Conservation (phyloP, 2,797 vertebrate species). For the Ficedula albicollis region DNA sequence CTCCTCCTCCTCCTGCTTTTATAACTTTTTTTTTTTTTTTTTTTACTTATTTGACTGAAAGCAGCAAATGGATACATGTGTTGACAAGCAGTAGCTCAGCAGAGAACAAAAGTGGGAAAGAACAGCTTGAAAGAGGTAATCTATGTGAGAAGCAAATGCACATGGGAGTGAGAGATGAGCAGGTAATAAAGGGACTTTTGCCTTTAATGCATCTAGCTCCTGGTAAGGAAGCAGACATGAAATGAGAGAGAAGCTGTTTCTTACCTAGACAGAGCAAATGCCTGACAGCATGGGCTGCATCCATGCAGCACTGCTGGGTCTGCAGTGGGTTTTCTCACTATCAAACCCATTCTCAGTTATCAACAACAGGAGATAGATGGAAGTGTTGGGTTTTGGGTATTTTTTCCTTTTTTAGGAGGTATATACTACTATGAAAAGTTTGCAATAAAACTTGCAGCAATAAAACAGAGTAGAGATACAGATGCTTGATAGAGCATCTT, state of each 20-base stretch:
- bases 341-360: not conserved
- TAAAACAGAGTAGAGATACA: not conserved
- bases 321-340: not conserved
- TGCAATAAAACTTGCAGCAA: not conserved
- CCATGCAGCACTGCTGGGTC: not conserved
- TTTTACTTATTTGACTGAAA: not conserved
- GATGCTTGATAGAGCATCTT: rapidly evolving
- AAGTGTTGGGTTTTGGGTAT: not conserved
- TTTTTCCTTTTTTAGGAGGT: not conserved
- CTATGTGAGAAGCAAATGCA: not conserved
- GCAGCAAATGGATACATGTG: slow-evolving; percentile 1
- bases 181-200: slow-evolving; percentile 26
- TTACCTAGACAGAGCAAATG: not conserved
- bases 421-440: not conserved
- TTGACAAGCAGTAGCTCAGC: slow-evolving; percentile 44
- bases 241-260: not conserved
- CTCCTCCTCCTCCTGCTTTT: not conserved
- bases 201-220: not conserved
- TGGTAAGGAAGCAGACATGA: not conserved
- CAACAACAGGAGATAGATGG: not conserved
- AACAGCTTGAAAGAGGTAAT: slow-evolving; percentile 52
- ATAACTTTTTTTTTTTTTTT: not conserved
- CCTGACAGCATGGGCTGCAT: not conserved
- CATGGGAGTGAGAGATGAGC: slow-evolving; percentile 19
- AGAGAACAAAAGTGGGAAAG: slow-evolving; percentile 25